Percentiles rank a stretch among this genome's conserved stretches.
phyloP scores from a whole-genome alignment of 2,888 invertebrate genomes.

The Scrobipalpa costella region DNA sequence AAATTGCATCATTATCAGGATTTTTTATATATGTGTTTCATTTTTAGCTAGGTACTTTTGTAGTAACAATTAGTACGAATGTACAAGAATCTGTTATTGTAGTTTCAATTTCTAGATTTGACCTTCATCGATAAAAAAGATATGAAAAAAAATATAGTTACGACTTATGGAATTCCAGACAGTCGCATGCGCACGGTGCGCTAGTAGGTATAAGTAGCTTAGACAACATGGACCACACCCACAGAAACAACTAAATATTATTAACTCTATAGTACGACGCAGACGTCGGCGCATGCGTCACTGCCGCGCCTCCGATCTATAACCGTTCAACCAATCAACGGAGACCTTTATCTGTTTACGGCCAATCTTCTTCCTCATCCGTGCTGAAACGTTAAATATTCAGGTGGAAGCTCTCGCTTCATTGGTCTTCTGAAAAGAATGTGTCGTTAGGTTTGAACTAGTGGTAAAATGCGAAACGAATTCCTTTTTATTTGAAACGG shows the following conservation, averaged over 20 bases:
- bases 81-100: neutral
- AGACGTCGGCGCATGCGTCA: conserved; percentile 49
- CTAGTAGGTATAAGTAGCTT: conserved; percentile 43
- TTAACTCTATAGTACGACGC: neutral
- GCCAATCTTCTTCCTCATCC: neutral
- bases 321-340: conserved; percentile 29
- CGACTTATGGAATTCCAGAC: neutral
- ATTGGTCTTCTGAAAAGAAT: neutral
- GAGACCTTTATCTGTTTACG: conserved; percentile 13
- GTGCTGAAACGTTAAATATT: neutral
- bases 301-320: conserved; percentile 56
- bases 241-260: conserved; percentile 32
- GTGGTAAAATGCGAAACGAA: neutral
- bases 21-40: neutral
- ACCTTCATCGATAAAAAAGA: neutral
- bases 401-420: neutral
- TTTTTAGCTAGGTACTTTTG: neutral
- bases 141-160: neutral
- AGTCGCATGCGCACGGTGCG: conserved; percentile 37
- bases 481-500: neutral
- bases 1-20: conserved; percentile 10
- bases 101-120: neutral
- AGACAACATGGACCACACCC: conserved; percentile 52
- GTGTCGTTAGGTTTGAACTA: neutral
- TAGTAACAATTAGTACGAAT: neutral